Base-by-base conservation (phyloP, 64 coral and sea anemone species). In the Actinia tenebrosa region DNA sequence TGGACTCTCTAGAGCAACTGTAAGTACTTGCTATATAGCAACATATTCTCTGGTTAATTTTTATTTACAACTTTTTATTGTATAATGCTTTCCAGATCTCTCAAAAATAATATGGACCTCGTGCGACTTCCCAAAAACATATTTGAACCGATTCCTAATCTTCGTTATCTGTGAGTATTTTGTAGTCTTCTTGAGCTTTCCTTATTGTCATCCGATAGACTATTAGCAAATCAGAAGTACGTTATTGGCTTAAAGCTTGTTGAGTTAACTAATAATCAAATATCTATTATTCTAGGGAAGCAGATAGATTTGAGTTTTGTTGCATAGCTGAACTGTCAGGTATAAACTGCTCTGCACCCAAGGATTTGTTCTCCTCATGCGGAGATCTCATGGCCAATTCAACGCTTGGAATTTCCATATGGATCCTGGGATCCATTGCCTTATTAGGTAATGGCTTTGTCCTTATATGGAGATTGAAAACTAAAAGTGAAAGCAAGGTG, bases 351-450 rank as follows among this genome's bases (percentile, higher is more conserved):
- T 93, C 94, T 1, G 94, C 94, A 71, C 94, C 94, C 7, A 97
- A 91, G 60, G 94, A 97, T 52, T 30, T 97, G 43, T 97, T 97
- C 64, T 97, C 94, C 11, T 89, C 88, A 25, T 97, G 94, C 54
- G 52, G 87, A 23, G 91, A 97, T 50, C 82, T 97, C 0, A 97
- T 97, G 94, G 94, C 91, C 0, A 97, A 97, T 85, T 61, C 77
- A 45, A 97, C 94, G 9, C 68, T 97, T 25, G 79, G 88, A 45
- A 78, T 87, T 5, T 97, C 88, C 60, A 97, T 97, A 59, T 97
- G 94, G 94, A 93, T 97, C 88, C 91, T 97, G 69, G 94, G 94
- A 78, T 90, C 84, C 23, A 97, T 97, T 42, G 94, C 94, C 2
- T 88, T 97, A 30, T 59, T 97, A 20, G 94, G 94, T 18, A 97